Percentiles rank a stretch among this genome's conserved stretches.
These are phyloP conservation scores for Ophioninae sp. DNA, from an alignment of 2,888 invertebrate genomes.

Conservation along the genomic window DNA sequence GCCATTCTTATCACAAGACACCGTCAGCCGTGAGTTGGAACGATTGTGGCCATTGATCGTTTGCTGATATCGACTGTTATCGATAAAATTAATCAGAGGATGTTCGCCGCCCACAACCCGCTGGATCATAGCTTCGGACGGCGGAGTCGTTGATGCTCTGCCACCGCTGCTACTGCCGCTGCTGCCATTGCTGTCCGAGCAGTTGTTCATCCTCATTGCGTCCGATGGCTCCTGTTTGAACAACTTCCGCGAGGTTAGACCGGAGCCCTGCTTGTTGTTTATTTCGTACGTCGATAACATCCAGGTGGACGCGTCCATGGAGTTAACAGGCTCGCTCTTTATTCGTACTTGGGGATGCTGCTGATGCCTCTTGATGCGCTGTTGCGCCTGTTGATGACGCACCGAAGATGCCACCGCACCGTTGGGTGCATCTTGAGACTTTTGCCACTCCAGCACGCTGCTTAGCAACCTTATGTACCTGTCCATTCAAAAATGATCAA, in stretches of 20 bases:
- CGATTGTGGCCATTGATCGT: slow-evolving; percentile 19
- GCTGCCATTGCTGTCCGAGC: slow-evolving; percentile 39
- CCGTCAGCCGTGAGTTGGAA: slow-evolving; percentile 32
- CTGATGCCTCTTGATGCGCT: slow-evolving; percentile 24
- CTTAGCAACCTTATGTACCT: slow-evolving; percentile 94
- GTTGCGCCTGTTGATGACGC: slow-evolving; percentile 33
- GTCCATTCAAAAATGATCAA: slow-evolving; percentile 56
- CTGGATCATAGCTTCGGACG: slow-evolving; percentile 31
- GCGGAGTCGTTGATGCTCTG: slow-evolving; percentile 24
- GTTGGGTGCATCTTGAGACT: slow-evolving; percentile 75
- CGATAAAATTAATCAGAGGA: slow-evolving; percentile 36
- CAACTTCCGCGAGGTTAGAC: slow-evolving; percentile 42
- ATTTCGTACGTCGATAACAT: slow-evolving; percentile 28
- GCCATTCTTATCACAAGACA: slow-evolving; percentile 84
- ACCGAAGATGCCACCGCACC: slow-evolving; percentile 62
- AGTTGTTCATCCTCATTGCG: slow-evolving; percentile 30
- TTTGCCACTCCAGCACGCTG: slow-evolving; percentile 95
- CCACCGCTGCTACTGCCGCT: slow-evolving; percentile 23
- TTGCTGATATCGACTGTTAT: slow-evolving; percentile 55
- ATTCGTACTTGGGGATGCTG: slow-evolving; percentile 56
- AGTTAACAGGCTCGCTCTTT: slow-evolving; percentile 59
- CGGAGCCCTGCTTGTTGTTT: slow-evolving; percentile 9
- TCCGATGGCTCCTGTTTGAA: slow-evolving; percentile 52
- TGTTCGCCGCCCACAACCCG: slow-evolving; percentile 28
- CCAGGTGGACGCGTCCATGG: slow-evolving; percentile 42